These are phyloP conservation scores for Leptogaster cylindrica DNA, from an alignment of 2,888 invertebrate genomes.

Conservation along the genomic window DNA sequence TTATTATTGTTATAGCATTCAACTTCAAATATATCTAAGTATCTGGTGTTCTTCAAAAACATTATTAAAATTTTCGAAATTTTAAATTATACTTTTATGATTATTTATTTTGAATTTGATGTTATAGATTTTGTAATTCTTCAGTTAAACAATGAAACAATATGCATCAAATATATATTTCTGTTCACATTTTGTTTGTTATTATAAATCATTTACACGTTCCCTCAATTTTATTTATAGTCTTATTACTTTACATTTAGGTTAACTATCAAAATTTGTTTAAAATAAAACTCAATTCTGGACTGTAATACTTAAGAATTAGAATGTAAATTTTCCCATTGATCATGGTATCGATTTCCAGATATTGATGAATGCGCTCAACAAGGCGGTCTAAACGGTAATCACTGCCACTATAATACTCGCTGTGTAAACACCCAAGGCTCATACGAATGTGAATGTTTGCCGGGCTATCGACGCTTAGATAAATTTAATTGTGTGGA, in stretches of 20 bases:
- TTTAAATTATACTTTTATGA: too few relatives aligned
- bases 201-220: too few relatives aligned
- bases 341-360: slow-evolving; percentile 55
- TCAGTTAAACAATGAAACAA: not conserved
- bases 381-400: slow-evolving; percentile 78
- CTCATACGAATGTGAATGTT: slow-evolving; percentile 83
- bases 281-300: too few relatives aligned
- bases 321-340: slow-evolving; percentile 2
- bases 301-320: too few relatives aligned
- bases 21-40: too few relatives aligned
- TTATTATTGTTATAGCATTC: too few relatives aligned
- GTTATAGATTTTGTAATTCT: not conserved
- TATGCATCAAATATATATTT: not conserved
- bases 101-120: not conserved
- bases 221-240: too few relatives aligned
- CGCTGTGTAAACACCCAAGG: slow-evolving; percentile 83
- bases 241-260: too few relatives aligned
- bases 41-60: too few relatives aligned
- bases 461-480: slow-evolving; percentile 76
- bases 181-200: too few relatives aligned
- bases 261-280: too few relatives aligned
- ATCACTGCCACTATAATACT: slow-evolving; percentile 86
- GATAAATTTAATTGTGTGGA: slow-evolving; percentile 83
- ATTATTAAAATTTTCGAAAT: too few relatives aligned
- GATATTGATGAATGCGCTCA: slow-evolving; percentile 86